Evolutionary conservation across 2,113 vertebrate species (phyloP).

Genomic region (Eublepharis macularius): DNA sequence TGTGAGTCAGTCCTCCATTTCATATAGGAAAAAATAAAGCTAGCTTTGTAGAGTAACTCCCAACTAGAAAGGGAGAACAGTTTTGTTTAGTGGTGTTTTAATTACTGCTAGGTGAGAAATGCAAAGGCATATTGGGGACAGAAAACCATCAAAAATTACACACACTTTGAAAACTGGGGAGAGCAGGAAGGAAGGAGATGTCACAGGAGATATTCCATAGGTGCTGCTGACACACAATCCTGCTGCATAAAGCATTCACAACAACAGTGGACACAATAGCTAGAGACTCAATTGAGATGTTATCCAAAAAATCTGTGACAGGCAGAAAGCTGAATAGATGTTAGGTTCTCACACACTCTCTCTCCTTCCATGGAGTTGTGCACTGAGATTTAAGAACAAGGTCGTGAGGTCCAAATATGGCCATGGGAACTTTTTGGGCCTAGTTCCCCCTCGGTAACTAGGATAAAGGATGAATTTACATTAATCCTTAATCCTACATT

Average conservation of each 20-base stretch:
- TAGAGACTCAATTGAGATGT: neutral
- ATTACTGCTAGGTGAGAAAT: neutral
- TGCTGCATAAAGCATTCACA: neutral
- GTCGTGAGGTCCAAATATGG: too few relatives aligned
- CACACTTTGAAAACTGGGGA: neutral
- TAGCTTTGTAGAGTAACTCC: neutral
- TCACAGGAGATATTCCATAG: neutral
- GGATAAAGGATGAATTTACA: too few relatives aligned
- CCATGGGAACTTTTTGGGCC: too few relatives aligned
- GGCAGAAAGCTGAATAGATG: too few relatives aligned
- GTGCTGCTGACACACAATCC: neutral
- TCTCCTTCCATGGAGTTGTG: too few relatives aligned
- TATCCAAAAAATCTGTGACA: too few relatives aligned
- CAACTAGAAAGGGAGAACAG: neutral
- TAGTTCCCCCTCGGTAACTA: too few relatives aligned
- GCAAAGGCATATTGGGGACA: neutral
- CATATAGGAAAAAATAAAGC: neutral
- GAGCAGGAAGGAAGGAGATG: neutral
- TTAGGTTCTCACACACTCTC: too few relatives aligned
- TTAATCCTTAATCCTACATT: too few relatives aligned
- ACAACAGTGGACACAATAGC: neutral
- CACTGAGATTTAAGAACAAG: too few relatives aligned
- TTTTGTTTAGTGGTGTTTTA: neutral
- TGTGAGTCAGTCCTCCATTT: neutral
- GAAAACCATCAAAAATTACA: neutral